Base-by-base conservation (phyloP, 2,113 vertebrate species). In the Nyctibius bracteatus region DNA sequence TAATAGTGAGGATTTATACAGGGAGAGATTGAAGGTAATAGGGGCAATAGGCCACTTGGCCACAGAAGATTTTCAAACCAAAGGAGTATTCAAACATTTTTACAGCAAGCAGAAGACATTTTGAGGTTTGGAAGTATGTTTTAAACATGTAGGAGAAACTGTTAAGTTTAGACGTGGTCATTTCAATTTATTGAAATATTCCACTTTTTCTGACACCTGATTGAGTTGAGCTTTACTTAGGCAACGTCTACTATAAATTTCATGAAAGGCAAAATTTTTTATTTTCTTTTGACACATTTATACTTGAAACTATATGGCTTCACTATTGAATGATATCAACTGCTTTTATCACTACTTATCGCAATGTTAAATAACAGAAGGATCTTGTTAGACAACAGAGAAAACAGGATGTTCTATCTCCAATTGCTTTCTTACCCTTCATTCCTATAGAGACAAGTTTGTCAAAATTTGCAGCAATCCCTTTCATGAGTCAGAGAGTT, bases 361-460 rank as follows among this genome's bases (percentile, higher is more conserved):
- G 86, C 62, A 81, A 73, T 86, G 35, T 96, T 95, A 96, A 95
- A 94, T 87, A 96, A 94, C 77, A 57, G 67, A 94, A 61, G 68
- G 70, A 51, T 81, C 89, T 95, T 90, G 70, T 77, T 75, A 87
- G 62, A 55, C 70, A 94, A 65, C 80, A 88, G 68, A 44, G 88
- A 92, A 91, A 95, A 91, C 62, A 65, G 91, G 81, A 67, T 61
- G 85, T 57, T 65, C 74, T 81, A 85, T 92, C 70, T 91, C 71
- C 66, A 95, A 90, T 92, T 92, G 83, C 54, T 90, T 92, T 95
- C 67, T 82, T 92, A 70, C n/a, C 73, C 78, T 93, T 72, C 43
- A 71, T 78, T 88, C 90, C 46, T 81, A 85, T 81, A 82, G 58
- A 47, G 70, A 84, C 35, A 75, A 71, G 61, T 82, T 88, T 77